Evolutionary conservation across 2,113 vertebrate genomes (phyloP), one percentile per base, ranked within the genome.

Genomic region (Bufo gargarizans): DNA sequence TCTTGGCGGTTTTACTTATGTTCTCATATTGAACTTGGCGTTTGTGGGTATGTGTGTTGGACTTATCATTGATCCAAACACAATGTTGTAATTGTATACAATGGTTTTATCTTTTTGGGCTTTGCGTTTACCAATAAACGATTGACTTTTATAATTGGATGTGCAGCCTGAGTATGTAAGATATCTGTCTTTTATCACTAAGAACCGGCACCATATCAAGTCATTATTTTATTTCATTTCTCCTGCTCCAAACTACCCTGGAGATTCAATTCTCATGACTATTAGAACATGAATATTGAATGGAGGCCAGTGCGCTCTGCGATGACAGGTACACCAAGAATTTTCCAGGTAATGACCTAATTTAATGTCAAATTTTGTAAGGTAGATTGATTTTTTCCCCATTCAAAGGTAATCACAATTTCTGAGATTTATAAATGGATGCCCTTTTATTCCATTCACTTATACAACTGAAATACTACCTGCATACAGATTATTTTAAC

Each of bases 251-350:
- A 33, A 33, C 33, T 14, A 22, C 65, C 9, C n/a, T 11, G 65
- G 22, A 69, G 20, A 69, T 33, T 33, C 9, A 69, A 33, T 22
- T 69, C n/a, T 69, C 14, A 69, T 69, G 65, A 69, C 22, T 69
- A 69, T 69, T 22, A 17, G n/a, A 33, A 22, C 33, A 71, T 71
- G 67, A 71, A 71, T 71, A 71, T 71, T 71, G 67, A 71, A 69
- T 33, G 22, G 22, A 71, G 22, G 67, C 22, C 33, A 13, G 3
- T 43, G 67, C 67, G 3, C 3, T 69, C 65, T 11, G 19, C 43
- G 33, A 17, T 71, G 67, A 33, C 67, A 43, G 67, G 2, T 43
- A 71, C 20, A 67, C 67, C 33, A 13, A 43, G 67, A 14, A 22
- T 43, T 43, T 43, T 5, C 33, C 67, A 71, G 67, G 67, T 71